Evolutionary conservation across 2,113 vertebrate genomes (phyloP), one percentile per base, ranked within the genome.

Genomic region (Nannospalax galili): DNA sequence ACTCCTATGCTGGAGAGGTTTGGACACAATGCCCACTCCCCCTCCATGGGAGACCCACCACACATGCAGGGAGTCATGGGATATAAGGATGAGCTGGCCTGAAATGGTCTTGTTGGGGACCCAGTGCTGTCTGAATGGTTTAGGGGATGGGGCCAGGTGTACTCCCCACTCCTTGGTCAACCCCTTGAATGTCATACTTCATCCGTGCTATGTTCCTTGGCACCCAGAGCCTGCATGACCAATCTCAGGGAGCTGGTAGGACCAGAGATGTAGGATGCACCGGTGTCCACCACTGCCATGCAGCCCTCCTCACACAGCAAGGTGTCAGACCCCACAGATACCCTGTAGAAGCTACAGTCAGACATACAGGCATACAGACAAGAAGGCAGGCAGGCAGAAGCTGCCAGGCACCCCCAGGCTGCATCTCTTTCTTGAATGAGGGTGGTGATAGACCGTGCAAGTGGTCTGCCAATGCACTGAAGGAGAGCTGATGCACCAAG

Each of bases 251-350:
- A 98, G 35, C 98, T 98, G 0, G 99, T 99, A 0, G 99, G 99
- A 11, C 99, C 99, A 0, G 99, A 99, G 98, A 99, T 99, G 98
- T 99, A 99, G 94, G 99, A 99, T 17, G 99, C 99, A 0, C 99
- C 99, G 0, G 99, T 99, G 97, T 99, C 99, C 3, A 99, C 98
- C 58, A 99, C 98, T 45, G 98, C 99, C 0, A 97, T 98, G 93
- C 99, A 99, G 93, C 99, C 99, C 2, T 99, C 99, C 77, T 97
- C 97, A 75, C 99, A 99, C 98, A 99, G 99, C 94, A 99, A 94
- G 17, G 97, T 97, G 79, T 99, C 98, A 0, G 98, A 98, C 52
- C 99, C 99, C 3, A 99, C 98, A 1, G 99, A 99, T 91, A 99
- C 99, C 7, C 99, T 99, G 98, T 0, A 0, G 78, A 95, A 22